phyloP scores from a whole-genome alignment of 2,888 invertebrate genomes.

The Schizaphis graminum region DNA sequence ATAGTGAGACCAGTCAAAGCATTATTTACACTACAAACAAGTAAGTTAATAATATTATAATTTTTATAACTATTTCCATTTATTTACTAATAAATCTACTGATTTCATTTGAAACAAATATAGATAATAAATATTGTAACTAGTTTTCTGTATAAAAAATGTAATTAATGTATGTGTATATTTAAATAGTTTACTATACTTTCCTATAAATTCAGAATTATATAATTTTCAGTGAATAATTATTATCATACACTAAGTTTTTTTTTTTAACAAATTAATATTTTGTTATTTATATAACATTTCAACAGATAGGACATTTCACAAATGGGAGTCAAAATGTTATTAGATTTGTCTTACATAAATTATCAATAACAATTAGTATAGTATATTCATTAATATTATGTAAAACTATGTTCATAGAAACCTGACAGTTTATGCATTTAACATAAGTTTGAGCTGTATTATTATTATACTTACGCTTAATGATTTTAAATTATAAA shows the following conservation, averaged over 20 bases:
- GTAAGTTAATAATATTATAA: conserved; percentile 68
- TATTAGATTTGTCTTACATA: neutral
- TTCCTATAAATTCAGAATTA: neutral
- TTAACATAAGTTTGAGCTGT: neutral
- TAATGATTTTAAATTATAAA: neutral
- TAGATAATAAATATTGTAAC: neutral
- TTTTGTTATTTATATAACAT: neutral
- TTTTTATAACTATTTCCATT: neutral
- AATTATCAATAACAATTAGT: neutral
- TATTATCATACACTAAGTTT: neutral
- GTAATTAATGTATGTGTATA: neutral
- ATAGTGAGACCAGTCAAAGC: conserved; percentile 96
- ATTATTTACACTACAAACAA: conserved; percentile 82
- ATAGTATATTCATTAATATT: neutral
- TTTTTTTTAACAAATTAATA: too few species aligned
- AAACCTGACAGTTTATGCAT: neutral
- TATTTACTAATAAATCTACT: too few species aligned
- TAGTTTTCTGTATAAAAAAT: neutral
- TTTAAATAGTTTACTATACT: neutral
- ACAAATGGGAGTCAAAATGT: neutral
- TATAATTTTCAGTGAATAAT: neutral
- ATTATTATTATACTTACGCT: neutral
- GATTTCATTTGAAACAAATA: neutral
- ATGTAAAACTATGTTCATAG: neutral
- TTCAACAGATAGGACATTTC: neutral